Base-by-base conservation (phyloP, 2,797 vertebrate genomes). In the Leptatherina wallacei region DNA sequence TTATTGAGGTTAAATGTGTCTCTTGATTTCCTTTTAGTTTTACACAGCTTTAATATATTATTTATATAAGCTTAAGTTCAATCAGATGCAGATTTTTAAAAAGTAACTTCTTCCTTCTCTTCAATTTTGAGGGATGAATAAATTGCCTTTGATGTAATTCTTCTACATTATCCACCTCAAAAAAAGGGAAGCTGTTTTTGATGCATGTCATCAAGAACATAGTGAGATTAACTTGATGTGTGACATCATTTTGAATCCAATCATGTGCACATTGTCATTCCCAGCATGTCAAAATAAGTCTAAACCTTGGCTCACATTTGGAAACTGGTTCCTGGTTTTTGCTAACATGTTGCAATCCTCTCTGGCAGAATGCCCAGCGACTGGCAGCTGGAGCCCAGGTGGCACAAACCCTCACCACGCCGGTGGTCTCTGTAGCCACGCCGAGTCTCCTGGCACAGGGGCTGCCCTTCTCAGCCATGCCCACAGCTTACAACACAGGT, bases 401-500 rank as follows among this genome's bases (percentile, higher is more conserved):
- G 36, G 94, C 96, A 58, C 97, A 99, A 88, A 95, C 96, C 2
- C 94, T 99, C 80, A 99, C 96, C 91, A 99, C 98, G 0, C 98
- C 98, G 0, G 97, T 99, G 62, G 98, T 99, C 63, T 99, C 98
- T 0, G 96, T 99, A 90, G 96, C 98, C 40, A 98, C 98, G 0
- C 98, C 98, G 0, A 98, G 97, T 85, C 94, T 99, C 83, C 94
- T 99, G 95, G 96, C 96, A 12, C 93, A 94, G 80, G 93, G 92
- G 47, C 88, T 94, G 92, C 97, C 97, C 44, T 99, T 99, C 93
- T 98, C 97, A 0, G 97, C 97, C 82, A 99, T 99, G 97, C 95
- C 96, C 71, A 98, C 98, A 0, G 96, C 97, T 0, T 99, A 99
- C 96, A 99, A 97, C 94, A 96, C 98, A 96, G 98, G 98, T 99